These are phyloP conservation scores for Odontothrips loti DNA, from an alignment of 2,888 invertebrate species.

Conservation along the genomic window DNA sequence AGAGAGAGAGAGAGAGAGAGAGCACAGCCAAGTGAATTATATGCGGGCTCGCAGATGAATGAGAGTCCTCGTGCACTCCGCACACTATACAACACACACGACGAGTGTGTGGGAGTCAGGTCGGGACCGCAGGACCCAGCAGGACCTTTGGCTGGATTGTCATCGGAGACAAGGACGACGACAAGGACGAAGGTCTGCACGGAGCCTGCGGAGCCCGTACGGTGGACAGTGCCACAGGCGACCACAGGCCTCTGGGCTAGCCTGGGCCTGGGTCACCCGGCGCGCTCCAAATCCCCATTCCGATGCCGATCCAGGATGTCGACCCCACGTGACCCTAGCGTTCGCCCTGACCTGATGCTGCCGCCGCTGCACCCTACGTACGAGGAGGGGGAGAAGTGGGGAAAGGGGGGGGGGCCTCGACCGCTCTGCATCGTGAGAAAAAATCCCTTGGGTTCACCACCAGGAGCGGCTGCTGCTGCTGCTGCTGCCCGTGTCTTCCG, in stretches of 20 bases:
- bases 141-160: too few species aligned
- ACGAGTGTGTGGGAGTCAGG: too few species aligned
- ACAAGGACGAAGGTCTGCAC: too few species aligned
- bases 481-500: slow-evolving; percentile 20
- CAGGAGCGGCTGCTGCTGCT: slow-evolving; percentile 1
- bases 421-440: slow-evolving; percentile 38
- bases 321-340: not conserved
- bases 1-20: slow-evolving; percentile 31
- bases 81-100: too few species aligned
- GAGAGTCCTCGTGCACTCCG: too few species aligned
- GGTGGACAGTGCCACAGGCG: too few species aligned
- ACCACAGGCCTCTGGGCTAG: not conserved
- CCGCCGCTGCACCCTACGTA: slow-evolving; percentile 2
- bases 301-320: not conserved
- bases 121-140: too few species aligned
- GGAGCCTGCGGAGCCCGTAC: too few species aligned
- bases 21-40: slow-evolving; percentile 25
- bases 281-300: not conserved
- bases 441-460: slow-evolving; percentile 30
- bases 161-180: not conserved
- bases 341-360: not conserved
- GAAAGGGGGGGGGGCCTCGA: slow-evolving; percentile 35
- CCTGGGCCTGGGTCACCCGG: not conserved
- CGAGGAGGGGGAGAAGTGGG: slow-evolving; percentile 32
- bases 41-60: not conserved